Evolutionary conservation across 2,113 vertebrate genomes (phyloP).

Genomic region (Macquaria ambigua): DNA sequence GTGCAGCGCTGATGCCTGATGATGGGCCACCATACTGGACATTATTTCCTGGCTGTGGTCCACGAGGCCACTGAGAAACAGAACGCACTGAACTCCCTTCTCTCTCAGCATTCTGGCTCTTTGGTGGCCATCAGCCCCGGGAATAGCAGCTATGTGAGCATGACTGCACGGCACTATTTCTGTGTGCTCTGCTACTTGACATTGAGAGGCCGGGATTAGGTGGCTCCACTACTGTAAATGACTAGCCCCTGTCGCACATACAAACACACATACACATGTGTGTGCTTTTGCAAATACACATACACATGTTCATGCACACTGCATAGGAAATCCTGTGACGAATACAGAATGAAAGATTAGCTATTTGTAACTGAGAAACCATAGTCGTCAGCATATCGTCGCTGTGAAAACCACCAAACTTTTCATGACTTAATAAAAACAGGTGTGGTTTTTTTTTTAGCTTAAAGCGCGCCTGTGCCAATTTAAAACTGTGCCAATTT

Average conservation of each 20-base stretch:
- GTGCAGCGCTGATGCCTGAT: slow-evolving; percentile 31
- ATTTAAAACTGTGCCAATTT: background rate
- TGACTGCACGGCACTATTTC: slow-evolving; percentile 85
- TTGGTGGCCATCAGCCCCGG: slow-evolving; percentile 69
- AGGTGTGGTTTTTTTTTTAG: background rate
- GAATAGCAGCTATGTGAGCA: slow-evolving; percentile 84
- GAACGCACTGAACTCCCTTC: slow-evolving; percentile 59
- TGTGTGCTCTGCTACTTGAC: slow-evolving; percentile 81
- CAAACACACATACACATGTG: slow-evolving; percentile 41
- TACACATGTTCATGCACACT: background rate
- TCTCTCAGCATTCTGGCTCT: slow-evolving; percentile 68
- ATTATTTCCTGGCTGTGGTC: slow-evolving; percentile 64
- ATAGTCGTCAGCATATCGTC: background rate
- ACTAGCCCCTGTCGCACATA: slow-evolving; percentile 66
- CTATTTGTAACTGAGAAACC: slow-evolving; percentile 5
- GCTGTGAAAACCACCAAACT: background rate
- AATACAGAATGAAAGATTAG: background rate
- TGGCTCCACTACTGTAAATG: slow-evolving; percentile 81
- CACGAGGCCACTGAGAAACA: slow-evolving; percentile 47
- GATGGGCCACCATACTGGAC: slow-evolving; percentile 48
- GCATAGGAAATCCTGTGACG: background rate
- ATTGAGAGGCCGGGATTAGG: slow-evolving; percentile 83
- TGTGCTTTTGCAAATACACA: slow-evolving; percentile 24
- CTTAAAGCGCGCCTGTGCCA: too few species aligned
- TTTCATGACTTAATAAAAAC: background rate